A percentile compares a stretch with the other conserved stretches of the same genome.
Evolutionary conservation across 2,888 invertebrate species (phyloP).

Genomic region (Drosophila putrida): DNA sequence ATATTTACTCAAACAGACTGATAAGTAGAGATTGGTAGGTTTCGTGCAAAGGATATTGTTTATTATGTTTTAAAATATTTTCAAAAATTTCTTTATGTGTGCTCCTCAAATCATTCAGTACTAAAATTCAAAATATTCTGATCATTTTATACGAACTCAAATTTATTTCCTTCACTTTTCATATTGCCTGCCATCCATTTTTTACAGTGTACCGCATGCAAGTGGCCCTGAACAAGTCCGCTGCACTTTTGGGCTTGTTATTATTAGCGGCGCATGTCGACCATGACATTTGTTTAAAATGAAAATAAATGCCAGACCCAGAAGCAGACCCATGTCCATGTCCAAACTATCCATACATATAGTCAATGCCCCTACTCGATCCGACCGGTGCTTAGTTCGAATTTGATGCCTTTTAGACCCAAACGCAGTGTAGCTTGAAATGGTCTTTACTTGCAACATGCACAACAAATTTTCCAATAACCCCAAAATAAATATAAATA

Average conservation of each 20-base stretch:
- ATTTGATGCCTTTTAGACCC: conserved; percentile 33
- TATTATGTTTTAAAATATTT: too few relatives aligned
- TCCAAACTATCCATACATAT: not conserved
- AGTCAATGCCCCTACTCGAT: conserved; percentile 10
- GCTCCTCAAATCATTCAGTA: too few relatives aligned
- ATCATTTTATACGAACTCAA: not conserved
- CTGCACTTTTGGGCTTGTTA: conserved; percentile 68
- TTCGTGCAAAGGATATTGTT: too few relatives aligned
- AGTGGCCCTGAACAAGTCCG: conserved; percentile 58
- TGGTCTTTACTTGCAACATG: conserved; percentile 51
- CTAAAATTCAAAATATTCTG: too few relatives aligned
- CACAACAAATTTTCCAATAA: conserved; percentile 62
- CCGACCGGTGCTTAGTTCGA: conserved; percentile 9
- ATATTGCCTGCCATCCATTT: not conserved
- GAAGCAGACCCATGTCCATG: conserved; percentile 5
- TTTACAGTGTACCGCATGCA: conserved; percentile 29
- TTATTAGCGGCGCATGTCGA: conserved; percentile 69
- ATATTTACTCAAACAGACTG: too few relatives aligned
- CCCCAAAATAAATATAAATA: conserved; percentile 17
- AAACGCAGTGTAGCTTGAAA: conserved; percentile 69
- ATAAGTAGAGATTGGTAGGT: too few relatives aligned
- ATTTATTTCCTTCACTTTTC: not conserved
- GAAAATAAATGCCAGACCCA: conserved; percentile 45
- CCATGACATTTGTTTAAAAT: conserved; percentile 72
- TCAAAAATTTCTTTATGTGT: too few relatives aligned